Percentiles rank a stretch among this genome's conserved stretches.
Evolutionary conservation across 2,797 vertebrate species (phyloP).

Genomic region (Centroberyx gerrardi): DNA sequence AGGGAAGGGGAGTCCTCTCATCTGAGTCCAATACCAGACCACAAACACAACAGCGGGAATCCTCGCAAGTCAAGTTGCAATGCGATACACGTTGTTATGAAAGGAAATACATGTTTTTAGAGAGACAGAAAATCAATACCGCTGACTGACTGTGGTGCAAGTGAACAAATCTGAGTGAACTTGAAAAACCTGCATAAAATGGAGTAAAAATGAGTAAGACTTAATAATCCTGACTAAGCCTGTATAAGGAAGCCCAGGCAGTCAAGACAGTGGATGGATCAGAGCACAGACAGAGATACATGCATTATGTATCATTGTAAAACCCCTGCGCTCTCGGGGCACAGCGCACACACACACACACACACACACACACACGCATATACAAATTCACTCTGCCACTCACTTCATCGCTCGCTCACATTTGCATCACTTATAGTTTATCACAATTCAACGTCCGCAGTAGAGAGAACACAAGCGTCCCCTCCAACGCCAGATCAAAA

Average conservation of each 20-base stretch:
- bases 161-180: constrained; percentile 75
- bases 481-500: constrained; percentile 51
- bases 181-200: constrained; percentile 82
- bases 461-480: constrained; percentile 21
- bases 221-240: constrained; percentile 87
- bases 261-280: constrained; percentile 82
- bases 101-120: constrained; percentile 78
- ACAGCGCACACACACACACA: constrained; percentile 26
- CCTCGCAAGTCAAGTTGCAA: constrained; percentile 68
- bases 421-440: constrained; percentile 76
- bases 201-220: constrained; percentile 86
- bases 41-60: constrained; percentile 69
- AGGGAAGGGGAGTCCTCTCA: constrained; percentile 50
- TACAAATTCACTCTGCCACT: constrained; percentile 18
- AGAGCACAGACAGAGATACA: constrained; percentile 78
- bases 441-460: constrained; percentile 52
- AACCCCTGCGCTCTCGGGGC: constrained; percentile 70
- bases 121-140: constrained; percentile 78
- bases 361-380: constrained; percentile 35
- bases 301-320: constrained; percentile 85
- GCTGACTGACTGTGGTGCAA: constrained; percentile 73
- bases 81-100: constrained; percentile 70
- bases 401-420: constrained; percentile 20
- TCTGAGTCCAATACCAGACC: constrained; percentile 62
- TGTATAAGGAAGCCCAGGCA: constrained; percentile 79